These are phyloP conservation scores for Paraplagusia blochii DNA, from an alignment of 2,113 vertebrate species.

Conservation along the genomic window DNA sequence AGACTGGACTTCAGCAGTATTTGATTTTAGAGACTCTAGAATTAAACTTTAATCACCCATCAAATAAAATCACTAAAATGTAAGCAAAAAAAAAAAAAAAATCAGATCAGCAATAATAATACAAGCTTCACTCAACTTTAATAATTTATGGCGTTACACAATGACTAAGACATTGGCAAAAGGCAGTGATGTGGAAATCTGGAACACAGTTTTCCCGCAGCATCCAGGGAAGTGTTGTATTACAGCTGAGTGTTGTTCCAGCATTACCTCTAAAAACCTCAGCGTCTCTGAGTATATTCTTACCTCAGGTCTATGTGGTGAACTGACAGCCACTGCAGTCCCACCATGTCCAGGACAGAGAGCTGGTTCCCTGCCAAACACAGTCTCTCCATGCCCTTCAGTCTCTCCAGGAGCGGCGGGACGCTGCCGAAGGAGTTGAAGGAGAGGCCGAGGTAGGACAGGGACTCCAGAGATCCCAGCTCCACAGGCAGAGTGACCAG, in stretches of 20 bases:
- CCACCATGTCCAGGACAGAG: constrained; percentile 71
- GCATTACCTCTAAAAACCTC: constrained; percentile 7
- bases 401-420: constrained; percentile 85
- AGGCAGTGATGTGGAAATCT: not conserved
- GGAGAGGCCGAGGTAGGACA: constrained; percentile 90
- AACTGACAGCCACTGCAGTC: constrained; percentile 83
- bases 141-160: not conserved
- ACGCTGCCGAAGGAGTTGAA: constrained; percentile 89
- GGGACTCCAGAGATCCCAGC: constrained; percentile 84
- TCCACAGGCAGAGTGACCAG: constrained; percentile 84
- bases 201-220: constrained; percentile 2
- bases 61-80: no score
- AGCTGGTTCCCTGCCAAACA: constrained; percentile 92
- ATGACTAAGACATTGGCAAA: not conserved
- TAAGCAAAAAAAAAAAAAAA: no score
- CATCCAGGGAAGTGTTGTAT: not conserved
- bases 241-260: constrained; percentile 11
- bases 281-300: not conserved
- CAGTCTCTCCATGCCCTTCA: constrained; percentile 84
- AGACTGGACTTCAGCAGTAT: no score
- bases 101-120: no score
- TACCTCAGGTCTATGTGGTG: constrained; percentile 92
- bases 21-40: no score
- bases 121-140: no score
- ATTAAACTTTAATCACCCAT: no score